Evolutionary conservation across 2,113 vertebrate genomes (phyloP).

Genomic region (Acinonyx jubatus): DNA sequence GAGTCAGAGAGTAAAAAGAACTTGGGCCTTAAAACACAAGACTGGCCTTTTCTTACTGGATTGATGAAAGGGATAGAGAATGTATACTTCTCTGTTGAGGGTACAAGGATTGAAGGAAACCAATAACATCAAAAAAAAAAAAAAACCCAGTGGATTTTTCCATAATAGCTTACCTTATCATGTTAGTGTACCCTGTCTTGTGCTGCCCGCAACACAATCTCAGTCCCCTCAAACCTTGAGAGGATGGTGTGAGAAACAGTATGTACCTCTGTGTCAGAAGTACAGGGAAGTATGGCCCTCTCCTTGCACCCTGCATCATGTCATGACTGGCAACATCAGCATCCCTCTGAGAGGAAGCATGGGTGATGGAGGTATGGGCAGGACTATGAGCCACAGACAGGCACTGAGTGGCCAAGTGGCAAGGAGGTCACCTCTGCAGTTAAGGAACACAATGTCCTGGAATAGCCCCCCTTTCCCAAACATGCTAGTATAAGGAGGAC

Average conservation of each 20-base stretch:
- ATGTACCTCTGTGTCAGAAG: too few species aligned
- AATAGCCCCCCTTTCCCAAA: not conserved
- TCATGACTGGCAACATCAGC: rapidly evolving
- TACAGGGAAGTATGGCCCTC: not conserved
- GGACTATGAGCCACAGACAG: not conserved
- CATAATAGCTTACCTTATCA: not conserved
- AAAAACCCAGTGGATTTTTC: not conserved
- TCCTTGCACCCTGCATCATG: not conserved
- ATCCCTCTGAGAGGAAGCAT: rapidly evolving
- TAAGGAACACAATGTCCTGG: not conserved
- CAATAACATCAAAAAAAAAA: not conserved
- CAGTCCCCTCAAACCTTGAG: not conserved
- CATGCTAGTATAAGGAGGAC: not conserved
- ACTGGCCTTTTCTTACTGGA: not conserved
- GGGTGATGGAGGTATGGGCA: not conserved
- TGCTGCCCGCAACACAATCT: not conserved
- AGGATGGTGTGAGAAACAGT: not conserved
- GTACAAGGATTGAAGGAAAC: not conserved
- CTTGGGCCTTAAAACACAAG: not conserved
- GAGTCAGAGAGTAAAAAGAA: not conserved
- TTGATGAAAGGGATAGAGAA: not conserved
- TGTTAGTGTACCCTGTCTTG: not conserved
- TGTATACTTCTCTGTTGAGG: not conserved
- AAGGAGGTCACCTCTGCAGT: not conserved
- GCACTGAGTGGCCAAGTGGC: not conserved